Conservation (phyloP, 2,888 invertebrate species). For the Acheta domesticus region DNA sequence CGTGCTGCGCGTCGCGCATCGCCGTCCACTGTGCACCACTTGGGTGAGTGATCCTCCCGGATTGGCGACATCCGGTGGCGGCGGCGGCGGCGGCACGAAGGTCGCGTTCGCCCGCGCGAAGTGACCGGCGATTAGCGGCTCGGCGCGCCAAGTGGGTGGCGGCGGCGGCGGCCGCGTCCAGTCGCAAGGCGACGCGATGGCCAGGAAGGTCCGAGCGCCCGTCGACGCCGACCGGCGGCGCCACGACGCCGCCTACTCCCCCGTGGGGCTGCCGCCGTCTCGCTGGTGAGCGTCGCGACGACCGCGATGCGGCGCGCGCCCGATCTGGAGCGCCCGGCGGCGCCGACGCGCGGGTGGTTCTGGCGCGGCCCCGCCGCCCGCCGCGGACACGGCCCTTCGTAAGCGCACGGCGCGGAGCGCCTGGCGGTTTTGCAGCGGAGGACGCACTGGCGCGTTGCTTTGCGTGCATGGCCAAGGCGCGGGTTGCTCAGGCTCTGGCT, state of each 20-base stretch:
- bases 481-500: too few species aligned
- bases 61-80: conserved; percentile 1
- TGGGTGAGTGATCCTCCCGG: not conserved
- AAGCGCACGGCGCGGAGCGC: not conserved
- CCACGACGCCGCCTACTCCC: not conserved
- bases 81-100: not conserved
- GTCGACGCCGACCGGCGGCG: not conserved
- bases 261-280: not conserved
- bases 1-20: too few species aligned
- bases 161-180: too few species aligned
- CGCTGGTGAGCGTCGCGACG: not conserved
- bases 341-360: not conserved
- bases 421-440: too few species aligned
- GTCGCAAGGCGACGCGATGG: not conserved
- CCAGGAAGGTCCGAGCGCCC: not conserved
- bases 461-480: too few species aligned
- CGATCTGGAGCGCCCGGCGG: not conserved
- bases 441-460: too few species aligned
- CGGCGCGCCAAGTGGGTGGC: too few species aligned
- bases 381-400: not conserved
- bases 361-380: not conserved
- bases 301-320: not conserved
- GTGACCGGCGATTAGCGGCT: not conserved
- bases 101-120: not conserved
- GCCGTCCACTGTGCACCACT: too few species aligned